A percentile compares a stretch with the other conserved stretches of the same genome.
Conservation (phyloP, 2,113 vertebrate species). For the Mungos mungo region DNA sequence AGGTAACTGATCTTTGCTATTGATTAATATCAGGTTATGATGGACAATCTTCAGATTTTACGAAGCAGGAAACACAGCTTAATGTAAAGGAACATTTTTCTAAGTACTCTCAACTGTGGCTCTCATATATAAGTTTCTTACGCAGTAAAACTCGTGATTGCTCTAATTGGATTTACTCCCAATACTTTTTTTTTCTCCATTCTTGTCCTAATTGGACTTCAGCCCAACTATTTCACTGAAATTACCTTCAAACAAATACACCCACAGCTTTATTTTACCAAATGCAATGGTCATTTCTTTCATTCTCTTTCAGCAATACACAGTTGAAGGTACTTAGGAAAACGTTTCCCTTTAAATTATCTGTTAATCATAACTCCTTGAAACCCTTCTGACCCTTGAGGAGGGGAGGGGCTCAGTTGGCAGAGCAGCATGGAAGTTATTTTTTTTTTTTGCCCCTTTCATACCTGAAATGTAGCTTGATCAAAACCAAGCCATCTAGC, state of each 20-base stretch:
- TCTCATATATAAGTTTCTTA: neutral
- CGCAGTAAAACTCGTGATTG: neutral
- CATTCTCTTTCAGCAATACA: neutral
- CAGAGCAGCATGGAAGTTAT: no score
- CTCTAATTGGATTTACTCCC: neutral
- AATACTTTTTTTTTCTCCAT: neutral
- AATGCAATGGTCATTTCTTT: neutral
- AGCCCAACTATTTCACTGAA: neutral
- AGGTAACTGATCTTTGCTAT: neutral
- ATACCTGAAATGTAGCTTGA: no score
- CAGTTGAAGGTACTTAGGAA: no score
- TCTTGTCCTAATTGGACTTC: neutral
- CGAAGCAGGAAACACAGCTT: neutral
- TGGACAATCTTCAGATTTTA: neutral
- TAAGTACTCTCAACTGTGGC: fast-evolving
- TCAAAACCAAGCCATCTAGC: no score
- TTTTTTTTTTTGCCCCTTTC: no score
- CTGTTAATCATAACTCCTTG: neutral
- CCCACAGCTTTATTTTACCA: neutral
- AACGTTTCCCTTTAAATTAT: no score
- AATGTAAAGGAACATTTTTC: neutral
- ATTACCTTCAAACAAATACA: neutral
- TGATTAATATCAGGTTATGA: neutral
- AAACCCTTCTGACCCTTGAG: neutral
- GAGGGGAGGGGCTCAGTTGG: no score